Conservation (phyloP, 2,113 vertebrate species). For the Peucedramus taeniatus region DNA sequence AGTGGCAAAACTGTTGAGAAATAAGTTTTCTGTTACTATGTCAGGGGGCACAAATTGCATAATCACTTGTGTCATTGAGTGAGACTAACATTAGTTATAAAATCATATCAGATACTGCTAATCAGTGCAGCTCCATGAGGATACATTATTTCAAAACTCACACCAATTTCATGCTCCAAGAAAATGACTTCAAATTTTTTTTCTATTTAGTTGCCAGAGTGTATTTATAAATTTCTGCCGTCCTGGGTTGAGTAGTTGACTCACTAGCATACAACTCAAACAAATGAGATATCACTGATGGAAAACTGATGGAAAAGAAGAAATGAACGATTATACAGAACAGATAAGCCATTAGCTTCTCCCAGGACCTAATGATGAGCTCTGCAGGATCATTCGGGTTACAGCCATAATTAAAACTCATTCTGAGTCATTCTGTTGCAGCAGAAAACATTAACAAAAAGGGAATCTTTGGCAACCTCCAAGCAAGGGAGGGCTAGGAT, state of each 20-base stretch:
- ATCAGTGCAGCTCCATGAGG: background rate
- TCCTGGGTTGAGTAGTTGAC: background rate
- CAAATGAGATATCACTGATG: background rate
- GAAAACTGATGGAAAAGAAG: background rate
- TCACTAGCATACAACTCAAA: background rate
- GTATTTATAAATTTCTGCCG: background rate
- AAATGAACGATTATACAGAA: background rate
- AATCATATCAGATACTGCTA: background rate
- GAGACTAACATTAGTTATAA: background rate
- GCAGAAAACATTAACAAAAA: background rate
- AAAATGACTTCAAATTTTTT: background rate
- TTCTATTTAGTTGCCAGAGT: background rate
- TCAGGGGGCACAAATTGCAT: background rate
- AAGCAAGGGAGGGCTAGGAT: background rate
- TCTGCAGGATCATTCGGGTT: background rate
- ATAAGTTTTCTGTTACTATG: background rate
- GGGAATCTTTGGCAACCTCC: background rate
- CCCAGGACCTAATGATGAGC: background rate
- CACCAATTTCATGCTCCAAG: background rate
- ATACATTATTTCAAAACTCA: background rate
- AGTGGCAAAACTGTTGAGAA: background rate
- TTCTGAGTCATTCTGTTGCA: slow-evolving; percentile 1
- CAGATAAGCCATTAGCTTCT: slow-evolving; percentile 32
- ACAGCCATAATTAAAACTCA: background rate
- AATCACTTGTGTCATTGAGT: background rate